Evolutionary conservation across 2,113 vertebrate species (phyloP).

Genomic region (Plecotus auritus): DNA sequence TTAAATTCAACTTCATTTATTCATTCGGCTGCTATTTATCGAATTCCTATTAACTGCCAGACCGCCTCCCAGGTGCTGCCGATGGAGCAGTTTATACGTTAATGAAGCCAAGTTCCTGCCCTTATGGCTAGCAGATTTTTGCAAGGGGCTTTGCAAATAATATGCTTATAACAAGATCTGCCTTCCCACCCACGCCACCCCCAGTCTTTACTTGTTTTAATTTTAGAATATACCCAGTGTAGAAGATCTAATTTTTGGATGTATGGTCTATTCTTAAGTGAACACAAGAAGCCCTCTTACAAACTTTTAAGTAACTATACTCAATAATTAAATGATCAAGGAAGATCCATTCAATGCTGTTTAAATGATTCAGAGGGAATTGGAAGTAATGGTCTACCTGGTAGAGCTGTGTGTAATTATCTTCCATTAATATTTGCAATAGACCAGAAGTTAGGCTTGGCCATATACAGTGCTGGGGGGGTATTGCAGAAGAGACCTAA

Average conservation of each 20-base stretch:
- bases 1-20: neutral
- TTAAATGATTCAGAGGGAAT: slow-evolving; percentile 42
- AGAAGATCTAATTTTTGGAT: neutral
- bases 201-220: neutral
- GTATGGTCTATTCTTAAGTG: neutral
- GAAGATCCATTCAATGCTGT: slow-evolving; percentile 41
- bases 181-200: neutral
- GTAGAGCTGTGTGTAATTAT: slow-evolving; percentile 43
- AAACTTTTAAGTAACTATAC: slow-evolving; percentile 44
- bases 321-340: slow-evolving; percentile 52
- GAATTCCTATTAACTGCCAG: neutral
- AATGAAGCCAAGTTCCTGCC: neutral
- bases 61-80: neutral
- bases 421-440: slow-evolving; percentile 64
- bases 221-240: slow-evolving; percentile 3
- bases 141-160: neutral
- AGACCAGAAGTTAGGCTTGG: slow-evolving; percentile 34
- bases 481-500: slow-evolving; percentile 42
- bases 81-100: neutral
- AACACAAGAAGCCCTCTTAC: neutral
- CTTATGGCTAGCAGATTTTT: neutral
- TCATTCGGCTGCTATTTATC: neutral
- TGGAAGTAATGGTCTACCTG: slow-evolving; percentile 47
- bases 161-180: neutral
- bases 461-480: slow-evolving; percentile 36